Percentiles rank a stretch among this genome's conserved stretches.
Evolutionary conservation across 2,113 vertebrate species (phyloP).

Genomic region (Pelvicachromis taeniatus): DNA sequence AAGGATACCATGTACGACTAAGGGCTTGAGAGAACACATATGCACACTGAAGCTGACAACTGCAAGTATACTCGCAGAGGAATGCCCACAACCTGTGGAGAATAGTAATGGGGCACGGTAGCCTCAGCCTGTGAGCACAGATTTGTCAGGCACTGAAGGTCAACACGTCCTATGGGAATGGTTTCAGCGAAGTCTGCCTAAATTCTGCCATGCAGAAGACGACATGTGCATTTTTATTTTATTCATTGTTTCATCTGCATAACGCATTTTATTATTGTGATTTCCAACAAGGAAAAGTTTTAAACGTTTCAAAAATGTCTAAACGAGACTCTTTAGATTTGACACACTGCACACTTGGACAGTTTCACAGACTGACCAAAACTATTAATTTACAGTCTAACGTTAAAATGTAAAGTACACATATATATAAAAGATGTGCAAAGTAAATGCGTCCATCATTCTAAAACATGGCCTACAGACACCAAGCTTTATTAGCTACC

Average conservation of each 20-base stretch:
- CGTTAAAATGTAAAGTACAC: background rate
- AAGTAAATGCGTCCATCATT: background rate
- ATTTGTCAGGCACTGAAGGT: slow-evolving; percentile 26
- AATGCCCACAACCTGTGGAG: background rate
- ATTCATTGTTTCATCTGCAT: background rate
- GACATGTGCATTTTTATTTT: too few relatives aligned
- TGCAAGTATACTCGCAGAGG: background rate
- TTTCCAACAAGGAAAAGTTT: background rate
- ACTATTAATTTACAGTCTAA: background rate
- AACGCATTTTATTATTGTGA: background rate
- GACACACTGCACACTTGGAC: background rate
- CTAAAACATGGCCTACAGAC: background rate
- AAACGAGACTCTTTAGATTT: background rate
- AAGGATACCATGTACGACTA: background rate
- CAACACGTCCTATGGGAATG: background rate
- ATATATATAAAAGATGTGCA: background rate
- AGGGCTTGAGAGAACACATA: background rate
- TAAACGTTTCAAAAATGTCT: background rate
- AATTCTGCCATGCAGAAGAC: background rate
- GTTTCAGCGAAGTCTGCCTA: background rate
- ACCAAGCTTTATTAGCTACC: background rate
- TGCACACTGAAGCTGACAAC: background rate
- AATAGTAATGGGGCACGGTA: slow-evolving; percentile 32
- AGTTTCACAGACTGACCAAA: background rate
- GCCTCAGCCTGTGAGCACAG: background rate